phyloP scores from a whole-genome alignment of 1,140 invertebrate genomes.

The Amphibalanus amphitrite region DNA sequence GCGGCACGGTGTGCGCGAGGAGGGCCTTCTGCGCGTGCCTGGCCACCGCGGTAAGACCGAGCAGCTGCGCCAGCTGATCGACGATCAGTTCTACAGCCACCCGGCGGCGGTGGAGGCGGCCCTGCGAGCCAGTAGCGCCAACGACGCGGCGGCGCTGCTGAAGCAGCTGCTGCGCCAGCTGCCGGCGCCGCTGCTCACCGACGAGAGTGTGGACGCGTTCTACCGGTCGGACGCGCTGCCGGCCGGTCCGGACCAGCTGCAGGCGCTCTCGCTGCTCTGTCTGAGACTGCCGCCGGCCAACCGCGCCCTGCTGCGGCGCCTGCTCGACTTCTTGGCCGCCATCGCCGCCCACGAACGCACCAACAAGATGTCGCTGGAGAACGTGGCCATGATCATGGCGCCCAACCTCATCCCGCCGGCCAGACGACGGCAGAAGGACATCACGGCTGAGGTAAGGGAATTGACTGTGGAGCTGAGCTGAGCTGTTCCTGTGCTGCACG shows the following conservation, averaged over 20 bases:
- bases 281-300: conserved; percentile 63
- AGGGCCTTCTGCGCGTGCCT: conserved; percentile 26
- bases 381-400: too few species aligned
- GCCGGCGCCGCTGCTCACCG: conserved; percentile 62
- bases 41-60: conserved; percentile 24
- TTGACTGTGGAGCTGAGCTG: too few species aligned
- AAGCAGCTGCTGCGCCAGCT: conserved; percentile 28
- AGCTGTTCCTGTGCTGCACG: too few species aligned
- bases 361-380: conserved; percentile 78
- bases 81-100: conserved; percentile 25
- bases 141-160: conserved; percentile 26
- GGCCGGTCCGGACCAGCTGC: conserved; percentile 24
- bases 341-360: conserved; percentile 46
- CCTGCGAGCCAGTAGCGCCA: conserved; percentile 25
- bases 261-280: conserved; percentile 59
- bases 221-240: conserved; percentile 53
- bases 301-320: conserved; percentile 54
- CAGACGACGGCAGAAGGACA: conserved; percentile 15
- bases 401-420: conserved; percentile 65
- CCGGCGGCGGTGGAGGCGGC: conserved; percentile 49
- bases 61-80: conserved; percentile 24
- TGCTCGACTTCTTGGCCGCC: conserved; percentile 53
- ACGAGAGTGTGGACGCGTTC: conserved; percentile 71
- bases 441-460: conserved; percentile 14
- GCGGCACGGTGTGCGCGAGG: conserved; percentile 23